Base-by-base conservation (phyloP, 2,888 invertebrate species). In the Choreutis nemorana region DNA sequence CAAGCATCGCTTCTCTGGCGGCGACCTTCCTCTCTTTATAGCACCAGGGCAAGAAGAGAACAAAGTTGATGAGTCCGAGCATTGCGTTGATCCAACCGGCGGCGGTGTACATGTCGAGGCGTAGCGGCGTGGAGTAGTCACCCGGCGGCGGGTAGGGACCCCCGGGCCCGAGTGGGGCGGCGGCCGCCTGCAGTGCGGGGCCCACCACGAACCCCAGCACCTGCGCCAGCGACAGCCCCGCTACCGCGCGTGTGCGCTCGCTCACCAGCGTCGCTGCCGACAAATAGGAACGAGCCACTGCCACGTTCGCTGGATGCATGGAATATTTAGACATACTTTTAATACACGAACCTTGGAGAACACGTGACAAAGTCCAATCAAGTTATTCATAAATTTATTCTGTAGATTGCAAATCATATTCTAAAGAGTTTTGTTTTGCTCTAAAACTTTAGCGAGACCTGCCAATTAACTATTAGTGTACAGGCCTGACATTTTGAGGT, bases 151-250 rank as follows among this genome's bases (percentile, higher is more conserved):
- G 35, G 48, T 68, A 68, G 14, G 64, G 50, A 7, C 36, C 44
- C 8, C 84, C 71, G 26, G 85, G 81, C 1, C 91, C 91, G 18
- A 93, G 67, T 3, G 90, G 90, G 8, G 91, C 90, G 0, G 90
- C 89, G 2, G 85, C 83, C 1, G 91, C 87, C 72, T 94, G 93
- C 33, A 93, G 67, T 23, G 87, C 90, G 4, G 94, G 93, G 0
- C 94, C 94, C 40, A 93, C 84, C 32, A 92, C 87, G 64, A 93
- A 94, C 26, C 94, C 94, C 35, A 94, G 70, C 20, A 92, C 90
- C 77, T 93, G 93, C 21, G 91, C 91, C 38, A 93, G 72, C 1
- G 92, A 91, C 27, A 91, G 87, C 81, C 87, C 87, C 1, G 92
- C 90, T 26, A 94, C 90, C 1, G 91, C 91, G 36, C 87, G 84